Conservation (phyloP, 2,888 invertebrate species). For the Drosophila kokeensis region DNA sequence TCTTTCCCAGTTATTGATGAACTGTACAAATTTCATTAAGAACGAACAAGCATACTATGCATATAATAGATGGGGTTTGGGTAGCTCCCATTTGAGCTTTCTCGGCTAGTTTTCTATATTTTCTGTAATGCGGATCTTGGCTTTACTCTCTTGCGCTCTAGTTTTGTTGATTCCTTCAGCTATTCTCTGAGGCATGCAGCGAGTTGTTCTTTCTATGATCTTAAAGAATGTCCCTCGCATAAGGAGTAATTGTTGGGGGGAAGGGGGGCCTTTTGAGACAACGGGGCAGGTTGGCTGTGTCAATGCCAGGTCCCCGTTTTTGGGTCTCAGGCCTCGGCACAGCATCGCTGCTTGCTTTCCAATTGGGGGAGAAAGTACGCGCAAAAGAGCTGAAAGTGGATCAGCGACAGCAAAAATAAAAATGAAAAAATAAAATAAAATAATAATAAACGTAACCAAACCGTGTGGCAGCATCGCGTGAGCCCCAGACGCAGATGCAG, state of each 20-base stretch:
- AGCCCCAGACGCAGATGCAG: conserved; percentile 61
- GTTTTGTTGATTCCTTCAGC: neutral
- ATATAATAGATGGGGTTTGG: neutral
- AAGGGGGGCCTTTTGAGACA: conserved; percentile 8
- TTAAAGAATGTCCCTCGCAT: conserved; percentile 30
- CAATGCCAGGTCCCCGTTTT: conserved; percentile 42
- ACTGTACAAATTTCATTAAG: neutral
- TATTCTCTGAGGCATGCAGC: neutral
- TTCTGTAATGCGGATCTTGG: neutral
- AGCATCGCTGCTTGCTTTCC: conserved; percentile 67
- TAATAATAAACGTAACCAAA: conserved; percentile 80
- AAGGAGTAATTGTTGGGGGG: conserved; percentile 1
- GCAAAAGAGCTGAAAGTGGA: conserved; percentile 79
- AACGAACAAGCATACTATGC: neutral
- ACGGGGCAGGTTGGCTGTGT: conserved; percentile 25
- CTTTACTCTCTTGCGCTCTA: neutral
- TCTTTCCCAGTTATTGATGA: neutral
- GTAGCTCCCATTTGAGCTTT: neutral
- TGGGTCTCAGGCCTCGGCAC: conserved; percentile 7
- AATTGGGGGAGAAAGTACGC: conserved; percentile 80
- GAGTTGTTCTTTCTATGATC: neutral
- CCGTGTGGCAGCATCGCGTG: conserved; percentile 81
- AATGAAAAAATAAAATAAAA: conserved; percentile 40
- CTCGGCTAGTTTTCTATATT: neutral
- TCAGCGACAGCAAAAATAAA: conserved; percentile 60